Base-by-base conservation (phyloP, 2,113 vertebrate species). In the Morone saxatilis region DNA sequence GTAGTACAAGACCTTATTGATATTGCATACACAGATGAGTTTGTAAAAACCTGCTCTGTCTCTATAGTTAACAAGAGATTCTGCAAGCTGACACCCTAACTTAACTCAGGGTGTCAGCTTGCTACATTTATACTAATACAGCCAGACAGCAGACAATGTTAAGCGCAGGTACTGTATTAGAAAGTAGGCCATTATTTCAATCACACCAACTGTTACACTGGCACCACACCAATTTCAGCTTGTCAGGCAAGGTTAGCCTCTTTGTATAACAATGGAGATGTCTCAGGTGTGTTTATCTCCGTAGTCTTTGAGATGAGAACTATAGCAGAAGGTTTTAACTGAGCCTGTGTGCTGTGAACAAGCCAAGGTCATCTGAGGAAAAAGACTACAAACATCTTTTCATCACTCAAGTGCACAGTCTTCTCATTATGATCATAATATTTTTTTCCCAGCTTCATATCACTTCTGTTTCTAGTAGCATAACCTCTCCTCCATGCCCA, bases 161-260 rank as follows among this genome's bases (percentile, higher is more conserved):
- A 19, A 43, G 48, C n/a, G 40, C 20, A 19, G 31, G 4, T 48
- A 36, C 36, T 22, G 9, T 22, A 51, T 76, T 61, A n/a, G 19
- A 73, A 48, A 59, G 10, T 31, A 43, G 57, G 25, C 19, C 5
- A 59, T 31, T 61, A 68, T 71, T 71, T 72, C 25, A 83, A 79
- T 61, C 17, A 25, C n/a, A 41, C 16, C 43, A 11, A 56, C 20
- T 36, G 25, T 48, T 62, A 48, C 17, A 31, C 25, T 57, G 53
- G 60, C 56, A 56, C 48, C 25, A 41, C 40, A 57, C 40, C 74
- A 50, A 5, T 50, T 81, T 36, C 68, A 73, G 25, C 60, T 51
- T 71, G 53, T 38, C 25, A 20, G 16, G 13, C 9, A 38, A n/a
- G 19, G 36, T 68, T 51, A 72, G 54, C 60, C 48, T 62, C 41